Percentiles rank a stretch among this genome's conserved stretches.
phyloP scores from a whole-genome alignment of 2,797 vertebrate genomes.

The Pipistrellus pipistrellus region DNA sequence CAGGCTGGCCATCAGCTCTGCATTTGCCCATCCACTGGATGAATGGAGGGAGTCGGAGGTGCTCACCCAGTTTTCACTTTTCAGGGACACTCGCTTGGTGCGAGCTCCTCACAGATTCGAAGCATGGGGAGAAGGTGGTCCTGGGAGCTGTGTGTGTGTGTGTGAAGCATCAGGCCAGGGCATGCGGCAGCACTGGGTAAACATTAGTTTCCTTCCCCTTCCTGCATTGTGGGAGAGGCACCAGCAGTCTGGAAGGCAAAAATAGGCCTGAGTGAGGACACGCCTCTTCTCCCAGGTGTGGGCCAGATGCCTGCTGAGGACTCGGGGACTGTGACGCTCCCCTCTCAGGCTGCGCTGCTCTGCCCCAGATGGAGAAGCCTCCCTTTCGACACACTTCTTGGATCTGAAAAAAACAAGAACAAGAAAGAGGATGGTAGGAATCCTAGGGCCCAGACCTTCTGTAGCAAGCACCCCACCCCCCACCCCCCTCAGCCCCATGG shows the following conservation, averaged over 20 bases:
- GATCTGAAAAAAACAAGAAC: slow-evolving; percentile 65
- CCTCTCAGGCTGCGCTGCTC: slow-evolving; percentile 53
- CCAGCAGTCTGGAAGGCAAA: slow-evolving; percentile 72
- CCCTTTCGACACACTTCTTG: slow-evolving; percentile 40
- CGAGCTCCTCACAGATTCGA: not conserved
- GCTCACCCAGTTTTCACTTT: not conserved
- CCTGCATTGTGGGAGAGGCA: slow-evolving; percentile 50
- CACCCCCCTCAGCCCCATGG: too few species aligned
- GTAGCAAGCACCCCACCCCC: too few species aligned
- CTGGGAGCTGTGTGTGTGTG: accelerated
- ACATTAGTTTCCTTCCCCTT: slow-evolving; percentile 58
- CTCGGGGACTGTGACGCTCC: slow-evolving; percentile 59
- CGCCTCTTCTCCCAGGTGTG: slow-evolving; percentile 74
- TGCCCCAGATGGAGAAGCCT: slow-evolving; percentile 74
- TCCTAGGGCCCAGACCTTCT: not conserved
- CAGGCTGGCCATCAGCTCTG: not conserved
- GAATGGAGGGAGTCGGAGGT: not conserved
- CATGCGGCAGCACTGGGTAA: not conserved
- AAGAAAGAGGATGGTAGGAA: slow-evolving; percentile 2
- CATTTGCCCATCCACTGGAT: not conserved
- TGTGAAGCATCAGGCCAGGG: not conserved
- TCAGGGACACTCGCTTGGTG: not conserved
- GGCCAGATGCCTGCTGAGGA: slow-evolving; percentile 81
- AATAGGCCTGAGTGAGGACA: slow-evolving; percentile 82
- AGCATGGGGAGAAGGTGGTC: accelerated